phyloP scores from a whole-genome alignment of 35 echinoderm and acorn worm genomes.

The Eucidaris tribuloides region DNA sequence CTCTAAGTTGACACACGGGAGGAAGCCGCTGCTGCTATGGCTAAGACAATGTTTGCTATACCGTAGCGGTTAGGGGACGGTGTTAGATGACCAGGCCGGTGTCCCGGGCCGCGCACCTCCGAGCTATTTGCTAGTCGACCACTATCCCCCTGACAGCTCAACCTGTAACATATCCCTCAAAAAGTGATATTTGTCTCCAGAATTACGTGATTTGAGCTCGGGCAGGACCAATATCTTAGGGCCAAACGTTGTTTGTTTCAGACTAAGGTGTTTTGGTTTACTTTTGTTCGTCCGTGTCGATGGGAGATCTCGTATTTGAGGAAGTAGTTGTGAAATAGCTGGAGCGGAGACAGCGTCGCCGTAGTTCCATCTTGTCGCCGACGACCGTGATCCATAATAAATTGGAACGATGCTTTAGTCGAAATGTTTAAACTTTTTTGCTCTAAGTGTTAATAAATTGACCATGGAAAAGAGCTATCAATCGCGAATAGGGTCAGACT shows the following conservation, averaged over 20 bases:
- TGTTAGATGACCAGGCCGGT: conserved; percentile 13
- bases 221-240: conserved; percentile 25
- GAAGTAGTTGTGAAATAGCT: not conserved
- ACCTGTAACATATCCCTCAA: not conserved
- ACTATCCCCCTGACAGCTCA: conserved; percentile 1
- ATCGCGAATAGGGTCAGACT: conserved; percentile 27
- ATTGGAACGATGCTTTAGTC: not conserved
- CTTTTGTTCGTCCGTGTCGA: not conserved
- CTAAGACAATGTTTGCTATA: too few relatives aligned
- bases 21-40: too few relatives aligned
- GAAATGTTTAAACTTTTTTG: conserved; percentile 26
- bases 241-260: conserved; percentile 24
- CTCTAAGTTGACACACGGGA: too few relatives aligned
- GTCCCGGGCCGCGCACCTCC: conserved; percentile 3
- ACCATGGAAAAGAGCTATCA: conserved; percentile 19
- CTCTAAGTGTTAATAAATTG: conserved; percentile 34
- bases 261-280: conserved; percentile 2
- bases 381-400: conserved; percentile 15
- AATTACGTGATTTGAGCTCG: conserved; percentile 25
- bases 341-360: not conserved
- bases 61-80: too few relatives aligned
- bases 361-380: not conserved
- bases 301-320: not conserved
- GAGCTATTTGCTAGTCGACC: conserved; percentile 21
- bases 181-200: conserved; percentile 34